Percentiles rank a stretch among this genome's conserved stretches.
phyloP scores from a whole-genome alignment of 2,797 vertebrate species.

The Anguilla megastoma region DNA sequence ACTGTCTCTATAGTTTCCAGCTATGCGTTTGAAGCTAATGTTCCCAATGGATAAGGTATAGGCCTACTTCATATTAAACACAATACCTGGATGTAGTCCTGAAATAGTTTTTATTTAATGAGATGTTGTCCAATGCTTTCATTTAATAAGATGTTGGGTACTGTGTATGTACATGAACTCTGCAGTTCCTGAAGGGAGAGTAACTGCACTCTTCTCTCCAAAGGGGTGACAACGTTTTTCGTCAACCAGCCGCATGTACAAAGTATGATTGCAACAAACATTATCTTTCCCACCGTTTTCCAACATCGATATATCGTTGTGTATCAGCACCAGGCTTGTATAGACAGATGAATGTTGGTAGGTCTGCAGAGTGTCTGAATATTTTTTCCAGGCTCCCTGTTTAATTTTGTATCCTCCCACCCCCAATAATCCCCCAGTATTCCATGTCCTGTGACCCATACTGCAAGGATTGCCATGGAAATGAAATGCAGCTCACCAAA shows the following conservation, averaged over 20 bases:
- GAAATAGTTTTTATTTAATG: background rate
- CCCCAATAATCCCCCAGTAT: background rate
- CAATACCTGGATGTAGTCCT: background rate
- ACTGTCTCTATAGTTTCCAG: background rate
- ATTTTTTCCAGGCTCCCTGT: background rate
- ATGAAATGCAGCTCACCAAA: background rate
- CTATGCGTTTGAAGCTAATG: background rate
- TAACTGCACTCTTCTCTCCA: background rate
- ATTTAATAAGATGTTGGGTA: background rate
- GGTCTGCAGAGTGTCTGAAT: background rate
- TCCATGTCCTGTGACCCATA: background rate
- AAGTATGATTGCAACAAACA: background rate
- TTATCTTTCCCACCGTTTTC: too few species aligned
- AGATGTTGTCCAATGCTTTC: background rate
- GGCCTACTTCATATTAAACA: constrained; percentile 51
- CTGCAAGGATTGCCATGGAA: background rate
- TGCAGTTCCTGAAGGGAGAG: background rate
- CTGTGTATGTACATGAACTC: background rate
- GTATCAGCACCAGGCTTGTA: background rate
- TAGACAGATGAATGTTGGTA: background rate
- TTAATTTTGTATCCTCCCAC: background rate
- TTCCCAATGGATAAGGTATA: constrained; percentile 32
- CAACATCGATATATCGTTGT: background rate
- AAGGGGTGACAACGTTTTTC: background rate
- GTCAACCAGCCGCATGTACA: background rate